Conservation (phyloP, 2,113 vertebrate species). For the Pristiophorus japonicus region DNA sequence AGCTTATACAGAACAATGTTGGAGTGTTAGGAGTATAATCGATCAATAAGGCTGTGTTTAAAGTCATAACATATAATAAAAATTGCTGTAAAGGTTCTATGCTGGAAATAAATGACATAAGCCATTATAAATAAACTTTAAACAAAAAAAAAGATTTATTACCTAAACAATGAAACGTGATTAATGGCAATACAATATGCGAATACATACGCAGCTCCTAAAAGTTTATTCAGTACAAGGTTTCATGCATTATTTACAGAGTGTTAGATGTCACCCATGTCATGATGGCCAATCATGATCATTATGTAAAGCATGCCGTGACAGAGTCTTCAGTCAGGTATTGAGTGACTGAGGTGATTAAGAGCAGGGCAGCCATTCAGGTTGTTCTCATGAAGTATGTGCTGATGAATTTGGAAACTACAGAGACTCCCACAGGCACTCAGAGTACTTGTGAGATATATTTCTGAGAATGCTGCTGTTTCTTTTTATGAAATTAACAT, state of each 20-base stretch:
- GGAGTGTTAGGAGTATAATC: neutral
- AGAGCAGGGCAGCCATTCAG: neutral
- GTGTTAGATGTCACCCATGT: conserved; percentile 28
- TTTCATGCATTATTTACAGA: conserved; percentile 17
- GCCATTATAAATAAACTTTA: conserved; percentile 22
- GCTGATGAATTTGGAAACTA: neutral
- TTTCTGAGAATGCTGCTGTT: neutral
- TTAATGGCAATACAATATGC: conserved; percentile 24
- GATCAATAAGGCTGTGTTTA: conserved; percentile 27
- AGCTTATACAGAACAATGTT: neutral
- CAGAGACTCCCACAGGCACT: neutral
- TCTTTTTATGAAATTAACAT: neutral
- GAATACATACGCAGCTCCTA: conserved; percentile 13
- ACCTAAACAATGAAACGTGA: neutral
- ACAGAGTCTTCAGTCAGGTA: conserved; percentile 17
- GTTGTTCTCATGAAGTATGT: neutral
- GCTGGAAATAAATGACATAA: neutral
- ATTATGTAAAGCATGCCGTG: neutral
- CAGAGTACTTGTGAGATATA: neutral
- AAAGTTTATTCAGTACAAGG: conserved; percentile 12
- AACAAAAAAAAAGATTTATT: conserved; percentile 15
- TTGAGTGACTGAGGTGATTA: neutral
- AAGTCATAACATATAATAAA: conserved; percentile 17
- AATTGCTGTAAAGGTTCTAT: neutral
- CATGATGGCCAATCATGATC: neutral